Percentiles rank a stretch among this genome's conserved stretches.
Evolutionary conservation across 2,888 invertebrate genomes (phyloP).

Genomic region (Phanerotoma sp.): DNA sequence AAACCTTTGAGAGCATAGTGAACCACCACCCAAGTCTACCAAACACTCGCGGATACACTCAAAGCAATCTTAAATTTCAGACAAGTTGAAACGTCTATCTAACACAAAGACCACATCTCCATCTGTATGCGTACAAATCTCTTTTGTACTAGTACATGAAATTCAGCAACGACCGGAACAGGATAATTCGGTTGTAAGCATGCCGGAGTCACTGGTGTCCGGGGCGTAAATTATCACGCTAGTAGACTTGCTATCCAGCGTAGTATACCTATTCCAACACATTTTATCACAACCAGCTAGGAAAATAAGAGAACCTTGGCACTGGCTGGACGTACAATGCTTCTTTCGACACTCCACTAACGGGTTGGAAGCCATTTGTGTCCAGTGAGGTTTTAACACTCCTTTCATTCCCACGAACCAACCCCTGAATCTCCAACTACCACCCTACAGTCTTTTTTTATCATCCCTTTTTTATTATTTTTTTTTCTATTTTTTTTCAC

Average conservation of each 20-base stretch:
- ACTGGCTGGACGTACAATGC: conserved; percentile 20
- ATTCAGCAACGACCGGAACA: conserved; percentile 15
- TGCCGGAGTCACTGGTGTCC: conserved; percentile 6
- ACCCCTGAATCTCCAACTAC: conserved; percentile 11
- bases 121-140: conserved; percentile 12
- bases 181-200: conserved; percentile 17
- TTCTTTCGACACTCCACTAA: conserved; percentile 21
- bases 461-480: too few species aligned
- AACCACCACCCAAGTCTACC: conserved; percentile 8
- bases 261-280: conserved; percentile 14
- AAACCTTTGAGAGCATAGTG: conserved; percentile 8
- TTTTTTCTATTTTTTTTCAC: too few species aligned
- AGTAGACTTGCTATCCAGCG: conserved; percentile 5
- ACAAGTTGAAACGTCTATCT: not conserved
- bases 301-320: conserved; percentile 1
- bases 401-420: conserved; percentile 14
- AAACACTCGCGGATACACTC: conserved; percentile 1
- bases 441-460: too few species aligned
- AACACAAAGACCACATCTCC: not conserved
- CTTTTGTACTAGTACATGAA: conserved; percentile 24
- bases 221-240: conserved; percentile 29
- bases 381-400: conserved; percentile 27
- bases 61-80: conserved; percentile 4
- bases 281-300: conserved; percentile 22
- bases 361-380: conserved; percentile 27